Evolutionary conservation across 2,797 vertebrate genomes (phyloP), one percentile per base, ranked within the genome.

Genomic region (Simalia tracyae): DNA sequence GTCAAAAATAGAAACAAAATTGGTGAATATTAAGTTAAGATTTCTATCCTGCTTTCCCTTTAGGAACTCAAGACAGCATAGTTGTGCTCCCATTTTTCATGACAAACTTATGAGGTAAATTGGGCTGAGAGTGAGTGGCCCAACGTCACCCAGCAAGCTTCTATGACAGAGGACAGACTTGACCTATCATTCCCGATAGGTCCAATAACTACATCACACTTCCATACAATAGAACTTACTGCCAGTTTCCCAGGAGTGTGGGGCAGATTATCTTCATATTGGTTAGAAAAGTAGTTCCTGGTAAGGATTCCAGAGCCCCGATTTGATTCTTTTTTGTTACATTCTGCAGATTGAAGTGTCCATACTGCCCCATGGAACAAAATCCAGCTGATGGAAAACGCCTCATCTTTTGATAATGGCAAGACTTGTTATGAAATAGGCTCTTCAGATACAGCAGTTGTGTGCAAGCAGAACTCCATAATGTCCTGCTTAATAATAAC

Each of bases 351-450:
- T 97, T 99, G 95, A 99, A 99, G 97, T 99, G 98, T 96, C 98
- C 98, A 56, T 99, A 99, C 96, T 99, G 98, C 95, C 98, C 98
- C 86, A 99, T 98, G 98, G 98, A 99, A 96, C 98, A 99, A 97
- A 98, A 98, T 95, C 98, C 98, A 2, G 98, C 98, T 95, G 98
- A 99, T 91, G 98, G 98, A 95, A 99, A 99, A 95, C 98, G 98
- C 97, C 98, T 99, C 97, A 98, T 98, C 97, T 99, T 99, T 98
- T 99, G 98, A 99, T 96, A 91, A 90, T 59, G 54, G 72, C 81
- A 96, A 94, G 89, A 24, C 93, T 95, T 91, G 91, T 64, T 46
- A 7, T 63, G 91, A 31, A 57, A 54, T 87, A 76, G 31, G 64
- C n/a, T 66, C 81, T 26, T 89, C 91, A 84, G 86, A 85, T 24